Conservation (phyloP, 2,113 vertebrate genomes). For the rabbit (Oryctolagus cuniculus) region DNA sequence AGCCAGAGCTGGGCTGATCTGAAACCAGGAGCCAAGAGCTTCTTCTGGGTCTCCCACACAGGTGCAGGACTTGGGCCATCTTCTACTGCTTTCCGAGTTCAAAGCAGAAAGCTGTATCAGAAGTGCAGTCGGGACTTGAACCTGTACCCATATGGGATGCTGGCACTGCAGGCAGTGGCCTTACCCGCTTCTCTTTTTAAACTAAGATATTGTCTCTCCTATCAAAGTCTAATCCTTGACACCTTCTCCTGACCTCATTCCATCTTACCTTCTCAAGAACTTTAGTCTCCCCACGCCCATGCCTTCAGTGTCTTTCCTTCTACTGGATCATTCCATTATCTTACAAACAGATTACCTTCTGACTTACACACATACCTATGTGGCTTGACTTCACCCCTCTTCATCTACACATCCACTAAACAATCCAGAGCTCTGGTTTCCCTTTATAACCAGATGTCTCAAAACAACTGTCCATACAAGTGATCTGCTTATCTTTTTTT, state of each 20-base stretch:
- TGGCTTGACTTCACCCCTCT: neutral
- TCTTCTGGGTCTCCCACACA: no score
- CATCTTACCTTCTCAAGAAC: neutral
- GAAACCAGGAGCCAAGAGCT: no score
- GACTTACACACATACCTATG: neutral
- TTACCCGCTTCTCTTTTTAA: neutral
- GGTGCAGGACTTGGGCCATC: no score
- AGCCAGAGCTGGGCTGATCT: no score
- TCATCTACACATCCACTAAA: neutral
- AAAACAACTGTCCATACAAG: neutral
- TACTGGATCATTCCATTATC: neutral
- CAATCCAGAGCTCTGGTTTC: neutral
- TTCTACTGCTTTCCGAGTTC: no score
- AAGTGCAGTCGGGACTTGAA: no score
- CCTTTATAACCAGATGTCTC: neutral
- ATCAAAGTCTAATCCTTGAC: neutral
- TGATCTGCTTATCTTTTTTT: no score
- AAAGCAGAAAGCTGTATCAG: no score
- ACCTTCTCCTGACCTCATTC: neutral
- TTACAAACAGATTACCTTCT: neutral
- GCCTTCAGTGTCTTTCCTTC: neutral
- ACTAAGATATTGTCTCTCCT: slow-evolving; percentile 9
- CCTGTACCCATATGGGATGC: no score
- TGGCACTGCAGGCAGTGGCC: no score
- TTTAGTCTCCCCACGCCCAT: rapidly evolving